Base-by-base conservation (phyloP, 64 coral and sea anemone genomes). In the Trachythela sp. region DNA sequence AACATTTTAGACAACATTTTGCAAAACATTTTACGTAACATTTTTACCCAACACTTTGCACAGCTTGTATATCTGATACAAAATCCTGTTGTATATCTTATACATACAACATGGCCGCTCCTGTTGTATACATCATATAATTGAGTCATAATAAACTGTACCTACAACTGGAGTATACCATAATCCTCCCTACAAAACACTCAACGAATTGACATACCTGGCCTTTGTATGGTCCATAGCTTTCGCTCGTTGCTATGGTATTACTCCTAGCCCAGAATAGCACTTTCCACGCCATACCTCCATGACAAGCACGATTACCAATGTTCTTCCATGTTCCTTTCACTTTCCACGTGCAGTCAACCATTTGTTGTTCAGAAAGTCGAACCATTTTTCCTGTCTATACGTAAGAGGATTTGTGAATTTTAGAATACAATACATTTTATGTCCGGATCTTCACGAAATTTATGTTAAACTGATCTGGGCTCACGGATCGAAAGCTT, bases 281-380 rank as follows among this genome's bases (percentile, higher is more conserved):
- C 0, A 92, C 93, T 77, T 97, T 97, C 95, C 95, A 97, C 10
- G 95, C 94, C 95, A 92, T 94, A 2, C 95, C 95, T 20, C 95
- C 95, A 15, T 94, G 85, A 54, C 95, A 97, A 27, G 92, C 95
- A 33, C 94, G 94, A 83, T 97, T 97, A 35, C 95, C 95, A 18
- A 92, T 89, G 39, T 41, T 85, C 33, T 80, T 37, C 33, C 38
- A 38, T 36, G 89, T 90, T 22, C 92, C 92, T 30, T 91, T 92
- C 6, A 90, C 90, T 20, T 75, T 89, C 95, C 95, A 97, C 13
- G 95, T 97, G 40, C 95, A 97, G 83, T 97, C 95, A 58, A 99
- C 90, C 42, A 99, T 90, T 39, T 99, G 95, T 39, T 99, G 95
- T 67, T 99, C 95, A 14, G 95, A 99, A 29, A 99, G 70, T 48